Evolutionary conservation across 2,113 vertebrate genomes (phyloP), one percentile per base, ranked within the genome.

Genomic region (Proteles cristata): DNA sequence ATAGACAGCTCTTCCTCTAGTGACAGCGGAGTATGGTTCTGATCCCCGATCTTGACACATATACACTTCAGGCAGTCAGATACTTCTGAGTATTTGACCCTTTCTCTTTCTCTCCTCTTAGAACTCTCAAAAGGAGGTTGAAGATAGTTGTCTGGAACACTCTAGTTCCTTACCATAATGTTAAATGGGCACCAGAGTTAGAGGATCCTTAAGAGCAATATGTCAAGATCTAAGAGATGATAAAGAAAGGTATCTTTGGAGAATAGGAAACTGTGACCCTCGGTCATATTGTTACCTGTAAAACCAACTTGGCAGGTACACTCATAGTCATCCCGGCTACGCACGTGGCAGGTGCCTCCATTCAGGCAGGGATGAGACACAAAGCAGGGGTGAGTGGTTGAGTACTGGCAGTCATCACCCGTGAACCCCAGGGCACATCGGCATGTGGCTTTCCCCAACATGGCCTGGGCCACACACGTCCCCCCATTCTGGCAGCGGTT

Each of bases 401-500:
- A 99, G 58, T 98, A 99, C 43, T 99, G 99, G 79, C 99, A 99
- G 35, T 98, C 98, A 31, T 98, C 98, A 5, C 99, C 99, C 0
- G 98, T 99, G 98, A 99, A 99, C 1, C 99, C 99, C 0, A 99
- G 98, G 9, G 99, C 99, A 95, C 99, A 99, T 33, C 93, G 98
- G 96, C 99, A 99, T 7, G 90, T 98, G 10, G 99, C 99, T 35
- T 98, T 99, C 79, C 99, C 99, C 31, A 99, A 97, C 81, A 99
- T 97, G 58, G 98, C 98, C 3, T 99, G 98, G 12, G 98, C 98
- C 97, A 99, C 99, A 26, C 99, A 99, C 63, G 99, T 99, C 16
- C 99, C 99, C 77, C 99, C 99, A 0, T 99, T 99, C 95, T 98
- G 98, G 97, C 99, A 99, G 98, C 98, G 99, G 11, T 98, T 98